These are phyloP conservation scores for Phalloptychus januarius DNA, from an alignment of 2,797 vertebrate genomes.

Conservation along the genomic window DNA sequence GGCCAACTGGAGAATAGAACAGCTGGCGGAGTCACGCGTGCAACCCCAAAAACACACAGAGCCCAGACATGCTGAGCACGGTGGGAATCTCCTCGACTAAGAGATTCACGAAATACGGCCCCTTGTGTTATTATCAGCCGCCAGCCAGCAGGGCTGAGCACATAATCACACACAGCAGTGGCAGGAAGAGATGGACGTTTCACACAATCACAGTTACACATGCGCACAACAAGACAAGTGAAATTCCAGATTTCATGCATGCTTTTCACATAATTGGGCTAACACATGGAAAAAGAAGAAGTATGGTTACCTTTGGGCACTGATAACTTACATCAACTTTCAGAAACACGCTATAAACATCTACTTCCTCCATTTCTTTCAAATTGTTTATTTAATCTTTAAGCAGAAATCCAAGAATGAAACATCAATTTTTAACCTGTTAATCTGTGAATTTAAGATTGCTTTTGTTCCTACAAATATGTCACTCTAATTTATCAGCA, in stretches of 20 bases:
- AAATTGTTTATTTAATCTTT: neutral
- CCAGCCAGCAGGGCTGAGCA: constrained; percentile 75
- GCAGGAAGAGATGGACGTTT: constrained; percentile 28
- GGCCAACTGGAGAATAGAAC: constrained; percentile 78
- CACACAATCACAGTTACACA: constrained; percentile 52
- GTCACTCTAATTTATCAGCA: neutral
- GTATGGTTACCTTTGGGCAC: constrained; percentile 4
- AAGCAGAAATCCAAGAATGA: neutral
- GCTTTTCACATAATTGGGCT: constrained; percentile 54
- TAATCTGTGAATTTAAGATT: neutral
- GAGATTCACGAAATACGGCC: constrained; percentile 76
- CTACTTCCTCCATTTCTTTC: constrained; percentile 16
- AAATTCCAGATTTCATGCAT: constrained; percentile 73
- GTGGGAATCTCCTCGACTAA: constrained; percentile 79
- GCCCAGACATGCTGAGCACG: constrained; percentile 79
- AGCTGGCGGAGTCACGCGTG: constrained; percentile 83
- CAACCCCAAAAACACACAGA: constrained; percentile 80
- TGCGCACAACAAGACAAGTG: constrained; percentile 41
- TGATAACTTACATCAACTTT: constrained; percentile 14
- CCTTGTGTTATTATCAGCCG: constrained; percentile 80
- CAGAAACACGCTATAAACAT: constrained; percentile 3
- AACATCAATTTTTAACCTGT: neutral
- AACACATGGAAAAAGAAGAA: constrained; percentile 19
- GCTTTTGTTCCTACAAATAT: neutral
- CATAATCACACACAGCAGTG: constrained; percentile 72